Base-by-base conservation (phyloP, 2,797 vertebrate species). In the Gymnodraco acuticeps region DNA sequence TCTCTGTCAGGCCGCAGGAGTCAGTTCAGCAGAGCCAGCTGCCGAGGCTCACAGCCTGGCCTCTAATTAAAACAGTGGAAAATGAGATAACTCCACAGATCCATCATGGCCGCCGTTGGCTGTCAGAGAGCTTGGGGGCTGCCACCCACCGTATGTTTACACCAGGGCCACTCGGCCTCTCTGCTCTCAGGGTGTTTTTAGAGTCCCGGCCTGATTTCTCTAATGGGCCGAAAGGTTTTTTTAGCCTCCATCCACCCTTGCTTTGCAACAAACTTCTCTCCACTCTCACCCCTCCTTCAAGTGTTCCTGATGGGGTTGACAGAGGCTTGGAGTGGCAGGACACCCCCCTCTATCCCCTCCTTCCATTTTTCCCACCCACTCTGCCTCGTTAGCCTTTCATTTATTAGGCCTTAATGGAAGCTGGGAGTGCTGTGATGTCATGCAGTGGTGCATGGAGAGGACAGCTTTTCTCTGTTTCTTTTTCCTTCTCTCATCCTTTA, bases 61-160 rank as follows among this genome's bases (percentile, higher is more conserved):
- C 95, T 96, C 96, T 98, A 98, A 99, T 98, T 98, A 98, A 98
- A 99, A 98, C 97, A 97, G 97, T 98, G 97, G 98, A 98, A 99
- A 99, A 97, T 98, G 96, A 98, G 97, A 99, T 98, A 99, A 98
- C 97, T 97, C 96, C 93, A 94, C 94, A 96, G 94, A 98, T 99
- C 95, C 96, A 98, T 99, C 97, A 98, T 96, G 92, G 96, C 96
- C 92, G 96, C 95, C 93, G 90, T 94, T 90, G 95, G 96, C 96
- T 96, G 96, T 97, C 96, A 96, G 94, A 92, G 90, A 85, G 92
- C 95, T 94, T 19, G 64, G 93, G 96, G 95, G 93, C 93, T 95
- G 94, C 97, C 97, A 97, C 97, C 97, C 96, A 96, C 94, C 95
- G 94, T 96, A 95, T 97, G 96, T 97, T 97, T 97, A 96, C 94